Base-by-base conservation (phyloP, 2,888 invertebrate genomes). In the Macrophya alboannulata region DNA sequence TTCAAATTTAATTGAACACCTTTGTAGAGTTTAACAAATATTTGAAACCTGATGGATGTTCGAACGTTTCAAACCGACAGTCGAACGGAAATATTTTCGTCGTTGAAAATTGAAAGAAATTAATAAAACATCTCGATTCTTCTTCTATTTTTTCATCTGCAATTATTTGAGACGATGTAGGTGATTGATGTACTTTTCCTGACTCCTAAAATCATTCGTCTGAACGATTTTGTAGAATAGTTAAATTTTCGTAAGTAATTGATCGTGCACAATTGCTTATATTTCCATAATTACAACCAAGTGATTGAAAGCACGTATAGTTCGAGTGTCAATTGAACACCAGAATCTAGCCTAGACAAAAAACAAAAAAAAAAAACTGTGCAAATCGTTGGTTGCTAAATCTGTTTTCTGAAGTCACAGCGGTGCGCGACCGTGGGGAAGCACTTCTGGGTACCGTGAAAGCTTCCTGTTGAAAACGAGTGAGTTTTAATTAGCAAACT, bases 1-100 rank as follows among this genome's bases (percentile, higher is more conserved):
- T 31, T 55, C 37, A 51, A 55, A 77, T 51, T 17, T 55, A 51
- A 77, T 77, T 77, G 51, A 77, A 31, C 51, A 77, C 48, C 51
- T 77, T 25, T 51, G 31, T 37, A n/a, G 40, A 37, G 77, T 51
- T 77, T 17, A 21, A 45, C 72, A 45, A 45, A 74, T 74, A 74
- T 45, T 74, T 21, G 21, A 45, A 45, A 43, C 31, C 37, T 71
- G 71, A 40, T n/a, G 17, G n/a, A 71, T 40, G 0, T n/a, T 40
- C 15, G 31, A 8, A 9, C 15, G 17, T 17, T 37, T 9, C 8
- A 37, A 68, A 31, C 10, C 10, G 31, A 65, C 5, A 8, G 31
- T 31, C 1, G 31, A 68, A 31, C 10, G 1, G 1, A 25, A 68
- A 68, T 31, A 71, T 40, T 40, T 37, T 40, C 4, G n/a, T 71